Evolutionary conservation across 2,797 vertebrate species (phyloP).

Genomic region (Sebastolobus alascanus): DNA sequence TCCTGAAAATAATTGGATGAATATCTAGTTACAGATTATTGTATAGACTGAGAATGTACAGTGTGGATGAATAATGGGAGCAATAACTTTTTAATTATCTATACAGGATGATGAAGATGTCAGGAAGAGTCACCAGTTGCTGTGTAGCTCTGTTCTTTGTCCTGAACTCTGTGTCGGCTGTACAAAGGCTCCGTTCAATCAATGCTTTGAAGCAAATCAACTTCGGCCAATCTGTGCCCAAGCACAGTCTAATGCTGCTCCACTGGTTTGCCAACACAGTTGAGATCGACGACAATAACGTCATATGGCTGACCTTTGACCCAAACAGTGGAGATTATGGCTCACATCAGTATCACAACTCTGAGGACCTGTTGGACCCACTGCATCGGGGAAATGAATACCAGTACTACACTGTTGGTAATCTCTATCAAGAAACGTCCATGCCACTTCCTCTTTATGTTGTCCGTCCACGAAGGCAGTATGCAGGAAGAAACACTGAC

Average conservation of each 20-base stretch:
- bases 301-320: slow-evolving; percentile 62
- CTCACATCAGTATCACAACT: slow-evolving; percentile 76
- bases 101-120: slow-evolving; percentile 54
- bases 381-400: slow-evolving; percentile 34
- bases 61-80: background rate
- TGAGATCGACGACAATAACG: slow-evolving; percentile 41
- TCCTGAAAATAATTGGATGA: background rate
- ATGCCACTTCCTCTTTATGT: slow-evolving; percentile 62
- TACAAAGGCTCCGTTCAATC: slow-evolving; percentile 53
- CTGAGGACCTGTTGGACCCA: slow-evolving; percentile 53
- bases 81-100: slow-evolving; percentile 1
- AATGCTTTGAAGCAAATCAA: slow-evolving; percentile 55
- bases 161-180: slow-evolving; percentile 47
- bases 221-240: slow-evolving; percentile 60
- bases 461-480: background rate
- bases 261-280: slow-evolving; percentile 75
- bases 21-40: background rate
- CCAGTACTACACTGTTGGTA: slow-evolving; percentile 73
- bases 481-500: slow-evolving; percentile 54
- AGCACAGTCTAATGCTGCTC: slow-evolving; percentile 70
- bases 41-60: background rate
- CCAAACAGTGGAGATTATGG: slow-evolving; percentile 57
- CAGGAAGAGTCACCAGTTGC: background rate
- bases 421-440: slow-evolving; percentile 31
- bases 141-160: slow-evolving; percentile 46